Evolutionary conservation across 2,888 invertebrate genomes (phyloP).

Genomic region (Sceliomorpha sp.): DNA sequence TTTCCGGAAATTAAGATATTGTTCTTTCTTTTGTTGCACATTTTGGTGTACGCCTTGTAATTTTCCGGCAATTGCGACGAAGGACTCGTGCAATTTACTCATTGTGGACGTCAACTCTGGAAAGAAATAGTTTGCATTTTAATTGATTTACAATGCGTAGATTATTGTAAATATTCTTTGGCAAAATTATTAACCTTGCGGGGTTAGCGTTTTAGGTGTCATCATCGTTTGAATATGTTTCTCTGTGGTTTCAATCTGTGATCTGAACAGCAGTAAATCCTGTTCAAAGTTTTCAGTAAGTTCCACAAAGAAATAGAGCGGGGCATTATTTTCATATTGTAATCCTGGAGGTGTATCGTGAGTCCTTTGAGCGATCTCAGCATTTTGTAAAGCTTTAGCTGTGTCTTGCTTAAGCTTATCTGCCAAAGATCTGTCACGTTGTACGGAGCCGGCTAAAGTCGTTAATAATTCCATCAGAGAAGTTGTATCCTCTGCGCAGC

Average conservation of each 20-base stretch:
- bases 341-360: slow-evolving; percentile 88
- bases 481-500: slow-evolving; percentile 85
- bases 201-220: slow-evolving; percentile 84
- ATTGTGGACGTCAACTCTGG: slow-evolving; percentile 89
- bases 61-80: slow-evolving; percentile 93
- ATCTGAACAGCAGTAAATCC: slow-evolving; percentile 85
- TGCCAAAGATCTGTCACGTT: slow-evolving; percentile 83
- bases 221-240: slow-evolving; percentile 86
- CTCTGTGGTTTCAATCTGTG: slow-evolving; percentile 87
- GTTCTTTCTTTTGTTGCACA: slow-evolving; percentile 91
- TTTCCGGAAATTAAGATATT: slow-evolving; percentile 90
- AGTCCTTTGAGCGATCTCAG: slow-evolving; percentile 89
- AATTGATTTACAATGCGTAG: too few species aligned
- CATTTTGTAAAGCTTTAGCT: slow-evolving; percentile 86
- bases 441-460: slow-evolving; percentile 84
- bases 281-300: slow-evolving; percentile 86
- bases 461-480: slow-evolving; percentile 83
- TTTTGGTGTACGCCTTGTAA: slow-evolving; percentile 89
- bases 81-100: slow-evolving; percentile 90
- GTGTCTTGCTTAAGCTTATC: slow-evolving; percentile 87
- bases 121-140: too few species aligned
- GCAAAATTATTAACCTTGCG: too few species aligned
- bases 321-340: slow-evolving; percentile 88
- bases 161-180: too few species aligned
- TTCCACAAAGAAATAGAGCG: slow-evolving; percentile 86